Evolutionary conservation across 2,797 vertebrate genomes (phyloP).

Genomic region (Poecile montanus): DNA sequence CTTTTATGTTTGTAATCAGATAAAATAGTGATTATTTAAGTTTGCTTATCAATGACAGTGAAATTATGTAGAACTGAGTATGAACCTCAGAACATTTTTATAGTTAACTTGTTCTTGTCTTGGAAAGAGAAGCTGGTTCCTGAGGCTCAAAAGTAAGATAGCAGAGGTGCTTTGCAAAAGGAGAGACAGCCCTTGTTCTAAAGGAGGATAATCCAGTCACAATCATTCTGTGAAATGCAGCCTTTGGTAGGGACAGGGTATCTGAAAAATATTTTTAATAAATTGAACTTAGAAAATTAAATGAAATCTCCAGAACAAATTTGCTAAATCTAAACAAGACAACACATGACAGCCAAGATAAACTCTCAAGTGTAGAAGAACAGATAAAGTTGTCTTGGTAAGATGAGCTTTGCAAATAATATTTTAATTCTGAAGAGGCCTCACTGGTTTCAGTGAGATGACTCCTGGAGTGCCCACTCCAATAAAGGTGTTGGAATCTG

Average conservation of each 20-base stretch:
- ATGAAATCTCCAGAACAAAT: neutral
- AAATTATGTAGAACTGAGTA: neutral
- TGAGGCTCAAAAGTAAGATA: neutral
- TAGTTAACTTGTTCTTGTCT: neutral
- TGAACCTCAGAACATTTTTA: neutral
- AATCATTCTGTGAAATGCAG: neutral
- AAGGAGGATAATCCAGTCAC: neutral
- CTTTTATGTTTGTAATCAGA: neutral
- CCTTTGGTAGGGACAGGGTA: neutral
- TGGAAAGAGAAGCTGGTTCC: neutral
- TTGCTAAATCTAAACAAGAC: neutral
- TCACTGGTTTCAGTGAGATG: neutral
- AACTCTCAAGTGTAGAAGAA: neutral
- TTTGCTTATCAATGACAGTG: neutral
- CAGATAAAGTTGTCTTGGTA: neutral
- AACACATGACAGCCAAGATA: neutral
- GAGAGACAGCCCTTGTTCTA: neutral
- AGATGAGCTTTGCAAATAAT: neutral
- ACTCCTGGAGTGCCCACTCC: neutral
- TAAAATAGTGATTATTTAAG: neutral
- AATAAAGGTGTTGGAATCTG: neutral
- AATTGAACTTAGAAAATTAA: neutral
- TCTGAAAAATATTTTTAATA: neutral
- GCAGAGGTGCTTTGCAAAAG: neutral
- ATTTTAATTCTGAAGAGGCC: neutral